phyloP scores from a whole-genome alignment of 1,140 invertebrate genomes.

The Plodia interpunctella region DNA sequence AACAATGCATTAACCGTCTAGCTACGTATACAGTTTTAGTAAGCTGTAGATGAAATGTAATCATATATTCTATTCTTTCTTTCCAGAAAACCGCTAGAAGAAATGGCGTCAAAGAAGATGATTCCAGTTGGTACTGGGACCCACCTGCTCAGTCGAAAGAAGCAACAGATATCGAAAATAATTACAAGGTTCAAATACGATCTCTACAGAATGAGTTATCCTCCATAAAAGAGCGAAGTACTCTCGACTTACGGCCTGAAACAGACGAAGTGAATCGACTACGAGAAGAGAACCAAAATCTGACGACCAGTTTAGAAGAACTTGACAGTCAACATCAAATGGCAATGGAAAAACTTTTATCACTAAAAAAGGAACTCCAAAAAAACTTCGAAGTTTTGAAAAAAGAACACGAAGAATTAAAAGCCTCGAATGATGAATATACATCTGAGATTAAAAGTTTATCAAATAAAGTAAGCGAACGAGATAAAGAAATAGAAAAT shows the following conservation, averaged over 20 bases:
- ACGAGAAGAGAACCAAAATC: constrained; percentile 75
- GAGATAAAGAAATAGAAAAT: constrained; percentile 62
- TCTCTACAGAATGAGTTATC: constrained; percentile 61
- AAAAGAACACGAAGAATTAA: constrained; percentile 76
- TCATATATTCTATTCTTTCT: constrained; percentile 34
- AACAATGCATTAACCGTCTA: too few species aligned
- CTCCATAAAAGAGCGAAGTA: constrained; percentile 53
- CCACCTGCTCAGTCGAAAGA: constrained; percentile 49
- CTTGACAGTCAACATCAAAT: constrained; percentile 84
- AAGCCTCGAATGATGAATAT: constrained; percentile 72
- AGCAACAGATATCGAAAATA: constrained; percentile 38
- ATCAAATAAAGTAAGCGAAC: constrained; percentile 68
- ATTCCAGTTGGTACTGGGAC: constrained; percentile 79
- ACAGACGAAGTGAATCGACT: constrained; percentile 52
- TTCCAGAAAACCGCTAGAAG: constrained; percentile 58
- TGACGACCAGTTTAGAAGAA: constrained; percentile 81
- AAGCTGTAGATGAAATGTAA: too few species aligned
- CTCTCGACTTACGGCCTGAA: constrained; percentile 30
- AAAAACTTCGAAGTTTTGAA: constrained; percentile 79
- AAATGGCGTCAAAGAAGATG: constrained; percentile 70
- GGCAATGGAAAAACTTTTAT: constrained; percentile 81
- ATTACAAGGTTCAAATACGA: constrained; percentile 57
- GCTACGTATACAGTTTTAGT: too few species aligned
- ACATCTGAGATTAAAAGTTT: constrained; percentile 65
- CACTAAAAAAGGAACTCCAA: constrained; percentile 80